Evolutionary conservation across 2,888 invertebrate genomes (phyloP).

Genomic region (Aphrophora alni): DNA sequence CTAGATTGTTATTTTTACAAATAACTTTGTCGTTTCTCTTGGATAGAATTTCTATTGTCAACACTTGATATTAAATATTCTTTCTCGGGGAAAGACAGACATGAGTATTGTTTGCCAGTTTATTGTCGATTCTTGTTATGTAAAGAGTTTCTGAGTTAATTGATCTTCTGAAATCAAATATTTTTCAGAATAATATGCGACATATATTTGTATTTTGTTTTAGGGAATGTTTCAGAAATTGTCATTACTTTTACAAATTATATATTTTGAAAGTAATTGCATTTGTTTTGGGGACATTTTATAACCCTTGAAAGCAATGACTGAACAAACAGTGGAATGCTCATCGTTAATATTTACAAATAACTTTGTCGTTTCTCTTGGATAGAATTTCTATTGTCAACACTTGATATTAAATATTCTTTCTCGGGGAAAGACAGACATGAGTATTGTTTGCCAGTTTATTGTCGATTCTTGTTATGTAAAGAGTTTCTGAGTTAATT

Average conservation of each 20-base stretch:
- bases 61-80: background rate
- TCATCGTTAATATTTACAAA: background rate
- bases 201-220: too few species aligned
- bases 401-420: background rate
- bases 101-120: background rate
- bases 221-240: too few species aligned
- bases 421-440: background rate
- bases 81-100: background rate
- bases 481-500: background rate
- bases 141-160: background rate
- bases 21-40: background rate
- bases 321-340: too few species aligned
- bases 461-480: background rate
- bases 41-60: background rate
- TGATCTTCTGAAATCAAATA: too few species aligned
- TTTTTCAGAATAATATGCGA: too few species aligned
- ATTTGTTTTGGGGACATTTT: too few species aligned
- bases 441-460: background rate
- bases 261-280: too few species aligned
- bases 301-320: too few species aligned
- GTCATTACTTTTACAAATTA: too few species aligned
- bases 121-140: background rate
- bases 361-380: background rate
- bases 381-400: background rate
- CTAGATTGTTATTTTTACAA: background rate